Evolutionary conservation across 1,140 invertebrate species (phyloP).

Genomic region (Drosophila ananassae): DNA sequence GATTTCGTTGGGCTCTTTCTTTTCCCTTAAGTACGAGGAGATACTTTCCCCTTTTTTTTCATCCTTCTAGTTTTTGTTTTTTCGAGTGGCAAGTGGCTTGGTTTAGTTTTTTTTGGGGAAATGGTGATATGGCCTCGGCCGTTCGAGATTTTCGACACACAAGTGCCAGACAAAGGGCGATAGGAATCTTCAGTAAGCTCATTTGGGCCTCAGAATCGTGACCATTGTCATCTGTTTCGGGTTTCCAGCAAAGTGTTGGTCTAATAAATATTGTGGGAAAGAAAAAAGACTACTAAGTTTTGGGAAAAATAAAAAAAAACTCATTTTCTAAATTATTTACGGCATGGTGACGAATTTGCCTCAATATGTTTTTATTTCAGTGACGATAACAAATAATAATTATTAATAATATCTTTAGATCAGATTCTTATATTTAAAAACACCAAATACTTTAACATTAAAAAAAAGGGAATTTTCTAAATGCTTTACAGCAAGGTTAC

Average conservation of each 20-base stretch:
- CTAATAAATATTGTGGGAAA: neutral
- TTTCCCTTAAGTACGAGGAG: neutral
- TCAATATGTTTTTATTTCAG: no score
- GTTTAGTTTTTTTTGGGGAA: constrained; percentile 26
- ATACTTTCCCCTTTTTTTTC: neutral
- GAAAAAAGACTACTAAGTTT: neutral
- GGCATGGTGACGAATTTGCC: no score
- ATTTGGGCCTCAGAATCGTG: constrained; percentile 15
- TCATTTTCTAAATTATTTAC: no score
- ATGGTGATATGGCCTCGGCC: constrained; percentile 28
- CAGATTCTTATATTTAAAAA: no score
- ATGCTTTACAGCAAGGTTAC: no score
- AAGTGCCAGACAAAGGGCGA: constrained; percentile 48
- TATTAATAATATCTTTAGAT: no score
- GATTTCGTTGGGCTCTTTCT: constrained; percentile 14
- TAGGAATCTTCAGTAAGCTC: constrained; percentile 44
- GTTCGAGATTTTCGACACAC: constrained; percentile 30
- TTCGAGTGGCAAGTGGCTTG: constrained; percentile 43
- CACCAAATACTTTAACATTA: no score
- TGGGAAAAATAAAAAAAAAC: no score
- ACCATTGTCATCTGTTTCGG: constrained; percentile 38
- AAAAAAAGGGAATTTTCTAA: no score
- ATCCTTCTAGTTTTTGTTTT: neutral
- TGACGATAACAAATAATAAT: no score
- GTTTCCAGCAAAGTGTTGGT: neutral